Conservation (phyloP, 1,140 invertebrate species). For the Drosophila ironensis region DNA sequence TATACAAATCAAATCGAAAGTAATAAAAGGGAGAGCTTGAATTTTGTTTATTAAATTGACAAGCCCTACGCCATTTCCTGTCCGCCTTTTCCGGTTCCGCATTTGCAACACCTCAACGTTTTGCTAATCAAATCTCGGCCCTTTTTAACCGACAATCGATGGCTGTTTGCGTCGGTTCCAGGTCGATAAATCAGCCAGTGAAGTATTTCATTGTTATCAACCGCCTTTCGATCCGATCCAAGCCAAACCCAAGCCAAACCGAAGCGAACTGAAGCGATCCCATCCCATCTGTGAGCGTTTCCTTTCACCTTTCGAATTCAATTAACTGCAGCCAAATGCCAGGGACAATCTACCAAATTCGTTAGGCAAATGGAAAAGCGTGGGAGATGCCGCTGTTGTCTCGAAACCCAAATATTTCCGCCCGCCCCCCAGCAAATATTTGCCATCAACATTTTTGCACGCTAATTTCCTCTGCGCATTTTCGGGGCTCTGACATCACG, state of each 20-base stretch:
- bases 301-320: slow-evolving; percentile 80
- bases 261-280: too few species aligned
- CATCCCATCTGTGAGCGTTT: slow-evolving; percentile 28
- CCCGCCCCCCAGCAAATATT: slow-evolving; percentile 55
- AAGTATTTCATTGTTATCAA: slow-evolving; percentile 69
- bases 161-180: not conserved
- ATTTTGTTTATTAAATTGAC: slow-evolving; percentile 3
- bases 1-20: slow-evolving; percentile 15
- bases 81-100: slow-evolving; percentile 20
- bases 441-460: slow-evolving; percentile 79
- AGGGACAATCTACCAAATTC: slow-evolving; percentile 74
- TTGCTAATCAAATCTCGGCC: slow-evolving; percentile 52
- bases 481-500: slow-evolving; percentile 68
- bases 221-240: slow-evolving; percentile 2
- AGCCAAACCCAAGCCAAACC: slow-evolving; percentile 2
- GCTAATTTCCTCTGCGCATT: slow-evolving; percentile 71
- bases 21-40: not conserved
- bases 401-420: not conserved
- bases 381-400: slow-evolving; percentile 41
- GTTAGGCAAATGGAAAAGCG: slow-evolving; percentile 72
- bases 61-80: not conserved
- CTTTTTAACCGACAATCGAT: slow-evolving; percentile 34
- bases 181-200: slow-evolving; percentile 65
- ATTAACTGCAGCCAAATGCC: slow-evolving; percentile 75
- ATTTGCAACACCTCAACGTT: slow-evolving; percentile 12